Evolutionary conservation across 2,888 invertebrate genomes (phyloP).

Genomic region (Perdita meconis): DNA sequence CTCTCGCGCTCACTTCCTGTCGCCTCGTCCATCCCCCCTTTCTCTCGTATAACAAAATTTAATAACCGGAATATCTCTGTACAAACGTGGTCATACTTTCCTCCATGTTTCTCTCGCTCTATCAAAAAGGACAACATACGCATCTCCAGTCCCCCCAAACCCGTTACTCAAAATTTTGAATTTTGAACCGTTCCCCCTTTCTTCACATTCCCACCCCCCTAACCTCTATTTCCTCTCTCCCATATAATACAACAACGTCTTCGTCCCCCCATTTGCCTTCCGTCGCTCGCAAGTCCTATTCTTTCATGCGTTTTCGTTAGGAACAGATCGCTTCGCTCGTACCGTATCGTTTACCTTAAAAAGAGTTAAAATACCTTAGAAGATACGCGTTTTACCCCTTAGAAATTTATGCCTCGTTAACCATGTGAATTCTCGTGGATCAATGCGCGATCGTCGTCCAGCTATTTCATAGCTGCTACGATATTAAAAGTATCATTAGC

Average conservation of each 20-base stretch:
- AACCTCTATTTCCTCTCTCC: conserved; percentile 17
- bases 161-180: conserved; percentile 82
- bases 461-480: conserved; percentile 82
- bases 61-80: conserved; percentile 84
- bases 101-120: conserved; percentile 63
- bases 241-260: conserved; percentile 21
- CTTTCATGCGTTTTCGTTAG: conserved; percentile 65
- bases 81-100: conserved; percentile 79
- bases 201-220: background rate
- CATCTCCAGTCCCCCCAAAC: conserved; percentile 17
- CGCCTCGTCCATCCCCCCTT: conserved; percentile 45
- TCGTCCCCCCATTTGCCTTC: background rate
- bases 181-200: conserved; percentile 79
- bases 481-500: conserved; percentile 64
- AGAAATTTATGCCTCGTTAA: conserved; percentile 69
- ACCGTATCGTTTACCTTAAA: conserved; percentile 67
- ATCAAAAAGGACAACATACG: conserved; percentile 81
- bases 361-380: conserved; percentile 77
- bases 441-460: conserved; percentile 76
- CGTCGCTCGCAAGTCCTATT: background rate
- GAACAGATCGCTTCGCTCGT: conserved; percentile 81
- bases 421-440: conserved; percentile 33
- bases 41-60: conserved; percentile 82
- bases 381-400: conserved; percentile 72
- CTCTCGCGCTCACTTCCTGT: conserved; percentile 49